These are phyloP conservation scores for Tylochromis polylepis DNA, from an alignment of 2,113 vertebrate species.

Conservation along the genomic window DNA sequence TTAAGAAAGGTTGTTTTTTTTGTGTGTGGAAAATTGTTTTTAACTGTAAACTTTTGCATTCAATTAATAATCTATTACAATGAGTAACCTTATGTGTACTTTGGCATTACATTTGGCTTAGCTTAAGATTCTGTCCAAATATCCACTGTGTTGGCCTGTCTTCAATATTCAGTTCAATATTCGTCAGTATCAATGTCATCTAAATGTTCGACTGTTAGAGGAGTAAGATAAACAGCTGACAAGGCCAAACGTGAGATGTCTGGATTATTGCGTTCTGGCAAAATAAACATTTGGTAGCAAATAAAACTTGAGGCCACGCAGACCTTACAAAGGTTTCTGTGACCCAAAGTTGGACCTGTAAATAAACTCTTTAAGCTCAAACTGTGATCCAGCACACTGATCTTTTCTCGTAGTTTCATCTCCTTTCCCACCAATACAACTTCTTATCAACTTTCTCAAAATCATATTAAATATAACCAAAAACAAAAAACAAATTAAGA, in stretches of 20 bases:
- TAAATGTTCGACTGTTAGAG: neutral
- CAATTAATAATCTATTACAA: neutral
- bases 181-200: neutral
- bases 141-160: neutral
- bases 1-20: neutral
- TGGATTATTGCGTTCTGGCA: neutral
- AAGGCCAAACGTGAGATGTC: neutral
- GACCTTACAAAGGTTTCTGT: slow-evolving; percentile 32
- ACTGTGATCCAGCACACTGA: neutral
- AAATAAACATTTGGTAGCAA: slow-evolving; percentile 43
- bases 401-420: neutral
- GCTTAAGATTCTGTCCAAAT: neutral
- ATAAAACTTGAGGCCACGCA: slow-evolving; percentile 21
- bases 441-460: neutral
- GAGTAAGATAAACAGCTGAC: neutral
- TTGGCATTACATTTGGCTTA: neutral
- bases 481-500: neutral
- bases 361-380: slow-evolving; percentile 36
- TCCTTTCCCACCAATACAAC: neutral
- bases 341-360: slow-evolving; percentile 31
- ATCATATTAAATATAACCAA: neutral
- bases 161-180: neutral
- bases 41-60: neutral
- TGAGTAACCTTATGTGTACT: neutral
- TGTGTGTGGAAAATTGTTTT: neutral